These are phyloP conservation scores for Hephaestus fuliginosus DNA, from an alignment of 2,797 vertebrate genomes.

Conservation along the genomic window DNA sequence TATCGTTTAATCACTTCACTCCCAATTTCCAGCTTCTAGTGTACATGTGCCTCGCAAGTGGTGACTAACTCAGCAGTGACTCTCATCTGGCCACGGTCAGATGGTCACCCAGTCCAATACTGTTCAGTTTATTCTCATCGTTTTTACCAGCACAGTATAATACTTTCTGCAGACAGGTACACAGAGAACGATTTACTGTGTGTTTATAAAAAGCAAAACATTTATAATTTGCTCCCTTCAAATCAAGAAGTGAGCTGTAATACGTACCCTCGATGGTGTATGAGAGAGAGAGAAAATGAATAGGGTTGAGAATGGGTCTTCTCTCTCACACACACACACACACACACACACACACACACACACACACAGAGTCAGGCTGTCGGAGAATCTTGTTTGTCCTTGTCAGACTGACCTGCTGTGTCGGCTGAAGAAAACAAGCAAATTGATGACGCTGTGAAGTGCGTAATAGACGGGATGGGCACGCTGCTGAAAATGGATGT, in stretches of 20 bases:
- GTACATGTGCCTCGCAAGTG: not conserved
- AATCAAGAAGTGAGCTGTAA: not conserved
- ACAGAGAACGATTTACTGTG: not conserved
- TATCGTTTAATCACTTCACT: not conserved
- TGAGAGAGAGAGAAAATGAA: not conserved
- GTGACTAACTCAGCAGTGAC: not conserved
- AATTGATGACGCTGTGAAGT: slow-evolving; percentile 52
- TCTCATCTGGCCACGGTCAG: not conserved
- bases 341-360: not conserved
- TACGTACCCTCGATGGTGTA: not conserved
- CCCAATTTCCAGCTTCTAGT: not conserved
- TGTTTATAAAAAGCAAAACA: not conserved
- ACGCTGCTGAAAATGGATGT: slow-evolving; percentile 15
- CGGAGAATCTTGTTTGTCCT: slow-evolving; percentile 56
- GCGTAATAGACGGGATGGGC: slow-evolving; percentile 19
- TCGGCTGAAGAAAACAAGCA: slow-evolving; percentile 57
- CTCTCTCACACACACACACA: not conserved
- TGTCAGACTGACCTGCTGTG: slow-evolving; percentile 58
- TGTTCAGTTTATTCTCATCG: not conserved
- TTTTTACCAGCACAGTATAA: not conserved
- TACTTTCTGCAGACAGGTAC: not conserved
- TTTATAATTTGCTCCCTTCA: not conserved
- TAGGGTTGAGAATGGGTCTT: not conserved
- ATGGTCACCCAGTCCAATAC: not conserved
- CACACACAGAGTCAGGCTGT: slow-evolving; percentile 14